phyloP scores from a whole-genome alignment of 1,140 invertebrate genomes.

The Neoseiulus cucumeris region DNA sequence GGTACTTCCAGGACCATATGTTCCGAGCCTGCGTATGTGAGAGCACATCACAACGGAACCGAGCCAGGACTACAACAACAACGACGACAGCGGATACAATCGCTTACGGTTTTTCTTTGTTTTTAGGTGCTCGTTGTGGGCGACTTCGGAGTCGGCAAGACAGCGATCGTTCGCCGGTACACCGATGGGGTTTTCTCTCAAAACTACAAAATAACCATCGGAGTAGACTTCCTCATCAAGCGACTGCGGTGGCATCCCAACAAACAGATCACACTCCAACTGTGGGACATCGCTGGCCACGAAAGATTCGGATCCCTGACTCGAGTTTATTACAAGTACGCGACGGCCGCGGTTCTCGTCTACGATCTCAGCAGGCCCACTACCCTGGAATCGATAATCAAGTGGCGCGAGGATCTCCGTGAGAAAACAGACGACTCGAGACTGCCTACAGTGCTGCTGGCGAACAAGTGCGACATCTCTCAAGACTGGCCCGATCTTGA shows the following conservation, averaged over 20 bases:
- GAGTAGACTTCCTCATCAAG: constrained; percentile 36
- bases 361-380: constrained; percentile 30
- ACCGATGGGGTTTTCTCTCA: not conserved
- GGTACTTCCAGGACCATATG: not conserved
- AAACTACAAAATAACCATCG: constrained; percentile 27
- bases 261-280: constrained; percentile 31
- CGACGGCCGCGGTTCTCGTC: constrained; percentile 33
- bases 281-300: constrained; percentile 36
- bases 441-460: constrained; percentile 34
- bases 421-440: constrained; percentile 33
- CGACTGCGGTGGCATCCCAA: constrained; percentile 33
- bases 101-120: not conserved
- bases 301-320: constrained; percentile 38
- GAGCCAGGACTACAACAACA: no score
- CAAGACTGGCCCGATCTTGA: constrained; percentile 27
- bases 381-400: constrained; percentile 33
- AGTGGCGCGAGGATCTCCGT: constrained; percentile 37
- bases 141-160: constrained; percentile 3
- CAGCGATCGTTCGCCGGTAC: constrained; percentile 8
- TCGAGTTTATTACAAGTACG: constrained; percentile 36
- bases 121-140: not conserved
- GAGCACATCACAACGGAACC: no score
- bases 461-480: constrained; percentile 31
- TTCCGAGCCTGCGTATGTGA: no score
- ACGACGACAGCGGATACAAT: no score